Evolutionary conservation across 2,113 vertebrate genomes (phyloP).

Genomic region (Anarhynchus alexandrinus): DNA sequence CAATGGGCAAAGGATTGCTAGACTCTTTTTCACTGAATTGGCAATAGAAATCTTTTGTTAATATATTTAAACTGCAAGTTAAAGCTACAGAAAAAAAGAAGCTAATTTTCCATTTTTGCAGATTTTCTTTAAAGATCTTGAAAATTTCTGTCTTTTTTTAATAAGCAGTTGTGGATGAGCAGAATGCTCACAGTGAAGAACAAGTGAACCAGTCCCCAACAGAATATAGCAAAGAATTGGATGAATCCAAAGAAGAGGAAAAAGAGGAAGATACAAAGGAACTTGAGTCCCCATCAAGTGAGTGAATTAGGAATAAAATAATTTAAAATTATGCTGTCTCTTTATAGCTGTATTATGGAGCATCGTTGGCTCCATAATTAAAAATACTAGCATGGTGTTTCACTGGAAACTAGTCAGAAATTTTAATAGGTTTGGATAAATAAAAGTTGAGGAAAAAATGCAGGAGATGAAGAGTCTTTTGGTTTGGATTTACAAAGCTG

Average conservation of each 20-base stretch:
- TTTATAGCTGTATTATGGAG: not conserved
- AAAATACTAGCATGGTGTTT: not conserved
- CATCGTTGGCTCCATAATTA: not conserved
- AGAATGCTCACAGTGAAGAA: conserved; percentile 85
- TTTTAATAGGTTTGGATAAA: not conserved
- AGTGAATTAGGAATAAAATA: conserved; percentile 41
- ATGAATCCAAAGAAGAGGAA: conserved; percentile 87
- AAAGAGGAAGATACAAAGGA: conserved; percentile 92
- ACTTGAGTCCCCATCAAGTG: conserved; percentile 75
- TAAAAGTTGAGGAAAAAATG: not conserved
- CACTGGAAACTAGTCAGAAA: not conserved
- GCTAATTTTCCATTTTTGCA: not conserved
- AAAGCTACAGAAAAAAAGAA: not conserved
- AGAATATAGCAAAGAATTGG: conserved; percentile 85
- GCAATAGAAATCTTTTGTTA: not conserved
- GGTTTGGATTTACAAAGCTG: not conserved
- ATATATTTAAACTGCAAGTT: not conserved
- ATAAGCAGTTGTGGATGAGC: conserved; percentile 89
- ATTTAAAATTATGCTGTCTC: not conserved
- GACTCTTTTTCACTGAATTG: not conserved
- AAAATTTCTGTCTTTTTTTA: not conserved
- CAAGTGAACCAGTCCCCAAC: conserved; percentile 75
- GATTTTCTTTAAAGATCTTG: not conserved
- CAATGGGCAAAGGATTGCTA: not conserved
- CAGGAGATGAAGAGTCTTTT: not conserved